phyloP scores from a whole-genome alignment of 2,113 vertebrate genomes.

The Nycticryphes semicollaris region DNA sequence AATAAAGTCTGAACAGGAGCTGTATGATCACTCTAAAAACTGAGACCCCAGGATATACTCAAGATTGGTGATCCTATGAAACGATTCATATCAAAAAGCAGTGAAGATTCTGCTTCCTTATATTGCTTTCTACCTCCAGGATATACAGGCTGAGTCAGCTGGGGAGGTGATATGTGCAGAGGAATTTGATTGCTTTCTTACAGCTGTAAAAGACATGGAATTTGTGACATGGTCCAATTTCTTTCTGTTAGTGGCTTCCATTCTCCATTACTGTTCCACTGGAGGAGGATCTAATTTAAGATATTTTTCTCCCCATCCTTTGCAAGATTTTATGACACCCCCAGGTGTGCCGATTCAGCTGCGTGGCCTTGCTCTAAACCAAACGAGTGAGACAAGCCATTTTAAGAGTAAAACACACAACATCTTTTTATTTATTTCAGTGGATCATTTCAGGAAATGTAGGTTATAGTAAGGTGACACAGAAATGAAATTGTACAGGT shows the following conservation, averaged over 20 bases:
- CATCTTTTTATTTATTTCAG: neutral
- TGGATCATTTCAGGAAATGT: neutral
- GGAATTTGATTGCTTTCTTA: slow-evolving; percentile 3
- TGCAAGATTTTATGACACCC: neutral
- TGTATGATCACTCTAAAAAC: neutral
- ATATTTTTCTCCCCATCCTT: neutral
- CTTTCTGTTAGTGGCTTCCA: neutral
- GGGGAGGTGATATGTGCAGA: neutral
- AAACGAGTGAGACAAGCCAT: neutral
- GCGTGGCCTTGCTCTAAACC: neutral
- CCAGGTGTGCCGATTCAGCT: slow-evolving; percentile 14
- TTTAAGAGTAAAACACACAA: neutral
- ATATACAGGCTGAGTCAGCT: neutral
- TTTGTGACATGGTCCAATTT: neutral
- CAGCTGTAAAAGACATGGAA: neutral
- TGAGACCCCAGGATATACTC: neutral
- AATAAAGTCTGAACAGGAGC: neutral
- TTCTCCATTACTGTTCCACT: neutral
- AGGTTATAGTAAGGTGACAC: neutral
- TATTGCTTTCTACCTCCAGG: slow-evolving; percentile 10
- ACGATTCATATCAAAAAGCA: neutral
- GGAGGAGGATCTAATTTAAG: slow-evolving; percentile 18
- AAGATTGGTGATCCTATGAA: neutral
- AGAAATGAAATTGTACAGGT: neutral
- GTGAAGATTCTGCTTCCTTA: neutral